phyloP scores from a whole-genome alignment of 2,888 invertebrate species.

The Serripes groenlandicus region DNA sequence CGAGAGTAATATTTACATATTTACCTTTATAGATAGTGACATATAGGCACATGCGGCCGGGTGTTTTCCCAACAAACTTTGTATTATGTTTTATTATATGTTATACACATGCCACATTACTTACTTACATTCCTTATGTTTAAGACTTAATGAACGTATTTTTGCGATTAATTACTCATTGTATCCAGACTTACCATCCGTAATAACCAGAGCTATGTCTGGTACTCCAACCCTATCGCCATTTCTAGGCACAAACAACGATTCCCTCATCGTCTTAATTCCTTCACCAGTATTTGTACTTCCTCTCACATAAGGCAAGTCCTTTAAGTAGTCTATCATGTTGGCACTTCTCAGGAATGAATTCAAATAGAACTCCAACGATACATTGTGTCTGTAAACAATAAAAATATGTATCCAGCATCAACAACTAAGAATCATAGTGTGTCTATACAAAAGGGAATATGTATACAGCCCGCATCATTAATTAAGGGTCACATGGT shows the following conservation, averaged over 20 bases:
- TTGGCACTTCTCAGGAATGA: conserved; percentile 8
- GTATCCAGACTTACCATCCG: conserved; percentile 56
- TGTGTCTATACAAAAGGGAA: too few relatives aligned
- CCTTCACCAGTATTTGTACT: conserved; percentile 52
- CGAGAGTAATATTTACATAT: too few relatives aligned
- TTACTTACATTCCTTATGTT: too few relatives aligned
- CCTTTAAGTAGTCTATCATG: conserved; percentile 34
- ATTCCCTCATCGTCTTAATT: conserved; percentile 31
- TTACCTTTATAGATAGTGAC: too few relatives aligned
- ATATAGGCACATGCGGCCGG: too few relatives aligned
- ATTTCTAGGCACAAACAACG: conserved; percentile 28
- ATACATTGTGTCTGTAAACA: conserved; percentile 42
- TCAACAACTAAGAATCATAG: background rate
- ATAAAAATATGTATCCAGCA: background rate
- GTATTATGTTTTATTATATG: too few relatives aligned
- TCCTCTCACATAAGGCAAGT: conserved; percentile 44
- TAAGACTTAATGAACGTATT: too few relatives aligned
- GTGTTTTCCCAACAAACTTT: too few relatives aligned
- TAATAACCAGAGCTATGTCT: conserved; percentile 45
- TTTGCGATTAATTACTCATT: too few relatives aligned
- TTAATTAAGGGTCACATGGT: too few relatives aligned
- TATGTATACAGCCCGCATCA: too few relatives aligned
- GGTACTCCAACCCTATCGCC: conserved; percentile 49
- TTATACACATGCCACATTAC: too few relatives aligned
- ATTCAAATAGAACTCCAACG: conserved; percentile 41